phyloP scores from a whole-genome alignment of 2,888 invertebrate species.

The Andrena camellia region DNA sequence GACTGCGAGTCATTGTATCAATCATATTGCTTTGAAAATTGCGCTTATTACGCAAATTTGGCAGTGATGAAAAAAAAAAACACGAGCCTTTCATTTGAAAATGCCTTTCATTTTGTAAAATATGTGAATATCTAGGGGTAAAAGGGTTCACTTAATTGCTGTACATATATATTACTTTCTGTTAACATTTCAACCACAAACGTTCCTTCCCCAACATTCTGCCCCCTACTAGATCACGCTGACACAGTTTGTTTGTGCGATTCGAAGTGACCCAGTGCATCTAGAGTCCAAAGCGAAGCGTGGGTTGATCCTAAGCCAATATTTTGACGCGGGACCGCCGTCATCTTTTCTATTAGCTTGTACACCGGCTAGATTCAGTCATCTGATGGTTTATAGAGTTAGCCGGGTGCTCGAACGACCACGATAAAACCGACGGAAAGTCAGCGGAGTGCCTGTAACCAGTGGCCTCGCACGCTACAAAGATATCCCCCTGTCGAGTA shows the following conservation, averaged over 20 bases:
- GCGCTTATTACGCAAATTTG: too few relatives aligned
- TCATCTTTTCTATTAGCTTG: slow-evolving; percentile 43
- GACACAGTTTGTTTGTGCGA: not conserved
- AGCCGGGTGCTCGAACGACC: not conserved
- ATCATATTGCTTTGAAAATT: too few relatives aligned
- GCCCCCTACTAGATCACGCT: not conserved
- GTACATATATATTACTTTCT: too few relatives aligned
- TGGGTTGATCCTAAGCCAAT: slow-evolving; percentile 62
- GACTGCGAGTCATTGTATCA: too few relatives aligned
- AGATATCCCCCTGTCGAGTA: not conserved
- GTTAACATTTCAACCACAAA: not conserved
- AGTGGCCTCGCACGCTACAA: slow-evolving; percentile 6
- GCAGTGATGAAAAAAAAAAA: too few relatives aligned
- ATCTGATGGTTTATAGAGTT: slow-evolving; percentile 18
- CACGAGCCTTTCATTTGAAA: too few relatives aligned
- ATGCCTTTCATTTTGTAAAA: too few relatives aligned
- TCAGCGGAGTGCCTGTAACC: not conserved
- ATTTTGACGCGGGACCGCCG: slow-evolving; percentile 60
- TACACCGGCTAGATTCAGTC: slow-evolving; percentile 22
- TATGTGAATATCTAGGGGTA: too few relatives aligned
- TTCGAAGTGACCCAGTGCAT: slow-evolving; percentile 7
- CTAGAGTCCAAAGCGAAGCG: slow-evolving; percentile 22
- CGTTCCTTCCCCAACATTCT: not conserved
- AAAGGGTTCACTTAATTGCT: too few relatives aligned
- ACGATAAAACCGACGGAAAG: slow-evolving; percentile 17